Conservation (phyloP, 2,113 vertebrate genomes). For the Myotis lucifugus region DNA sequence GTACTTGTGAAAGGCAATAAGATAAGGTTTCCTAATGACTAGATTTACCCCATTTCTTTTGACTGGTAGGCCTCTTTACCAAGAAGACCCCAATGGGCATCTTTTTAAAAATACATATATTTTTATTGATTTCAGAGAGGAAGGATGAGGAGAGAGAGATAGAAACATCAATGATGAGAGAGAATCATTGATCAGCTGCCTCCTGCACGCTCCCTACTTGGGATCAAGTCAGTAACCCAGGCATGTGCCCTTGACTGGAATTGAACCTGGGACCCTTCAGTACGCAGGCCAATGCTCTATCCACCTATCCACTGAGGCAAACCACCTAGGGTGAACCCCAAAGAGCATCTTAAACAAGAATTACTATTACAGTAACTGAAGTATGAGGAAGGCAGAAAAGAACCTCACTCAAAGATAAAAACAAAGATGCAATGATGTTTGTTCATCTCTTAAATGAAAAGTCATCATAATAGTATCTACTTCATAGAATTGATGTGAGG, state of each 20-base stretch:
- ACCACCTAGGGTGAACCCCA: background rate
- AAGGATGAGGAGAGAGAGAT: too few relatives aligned
- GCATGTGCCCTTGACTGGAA: too few relatives aligned
- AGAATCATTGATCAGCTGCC: too few relatives aligned
- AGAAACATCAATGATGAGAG: too few relatives aligned
- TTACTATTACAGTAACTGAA: background rate
- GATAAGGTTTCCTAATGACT: background rate
- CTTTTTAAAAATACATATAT: background rate
- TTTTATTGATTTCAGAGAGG: too few relatives aligned
- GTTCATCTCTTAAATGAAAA: background rate
- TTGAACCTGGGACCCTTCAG: too few relatives aligned
- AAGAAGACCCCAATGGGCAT: background rate
- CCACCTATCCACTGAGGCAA: too few relatives aligned
- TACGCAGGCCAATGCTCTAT: rapidly evolving
- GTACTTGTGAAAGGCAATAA: background rate
- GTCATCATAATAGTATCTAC: background rate
- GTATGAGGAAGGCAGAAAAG: background rate
- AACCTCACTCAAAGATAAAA: background rate
- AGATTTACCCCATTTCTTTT: background rate
- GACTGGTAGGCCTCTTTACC: background rate
- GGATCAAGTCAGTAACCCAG: too few relatives aligned
- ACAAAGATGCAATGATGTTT: background rate
- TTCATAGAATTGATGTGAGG: background rate
- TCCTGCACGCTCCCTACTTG: too few relatives aligned
- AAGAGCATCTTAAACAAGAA: background rate